These are phyloP conservation scores for Lepidonotus clava DNA, from an alignment of 2,888 invertebrate genomes.

Conservation along the genomic window DNA sequence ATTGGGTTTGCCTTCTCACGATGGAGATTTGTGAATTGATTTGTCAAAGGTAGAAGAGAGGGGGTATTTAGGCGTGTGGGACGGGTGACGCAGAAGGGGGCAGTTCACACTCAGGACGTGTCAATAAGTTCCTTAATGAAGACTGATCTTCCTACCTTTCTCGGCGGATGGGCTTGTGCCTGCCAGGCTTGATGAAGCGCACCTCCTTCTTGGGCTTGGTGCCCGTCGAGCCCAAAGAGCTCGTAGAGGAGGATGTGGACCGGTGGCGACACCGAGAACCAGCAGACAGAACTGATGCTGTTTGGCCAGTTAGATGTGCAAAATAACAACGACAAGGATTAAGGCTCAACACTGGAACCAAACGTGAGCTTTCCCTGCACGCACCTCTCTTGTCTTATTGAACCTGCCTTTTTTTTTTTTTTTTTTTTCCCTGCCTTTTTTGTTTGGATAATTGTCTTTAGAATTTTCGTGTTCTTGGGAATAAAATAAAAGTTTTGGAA, in stretches of 20 bases:
- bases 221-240: constrained; percentile 40
- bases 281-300: constrained; percentile 47
- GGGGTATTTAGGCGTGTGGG: no score
- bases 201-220: constrained; percentile 47
- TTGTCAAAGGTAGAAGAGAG: no score
- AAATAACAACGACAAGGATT: constrained; percentile 41
- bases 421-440: no score
- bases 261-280: constrained; percentile 51
- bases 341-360: constrained; percentile 11
- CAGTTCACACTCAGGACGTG: not conserved
- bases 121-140: not conserved
- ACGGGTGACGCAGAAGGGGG: no score
- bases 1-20: no score
- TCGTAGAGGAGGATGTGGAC: constrained; percentile 54
- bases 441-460: no score
- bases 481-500: no score
- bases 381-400: no score
- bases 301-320: constrained; percentile 44
- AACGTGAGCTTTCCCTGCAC: constrained; percentile 16
- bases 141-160: constrained; percentile 47
- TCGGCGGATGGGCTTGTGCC: constrained; percentile 42
- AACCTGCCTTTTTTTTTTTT: no score
- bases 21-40: no score
- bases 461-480: no score
- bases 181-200: constrained; percentile 54